Evolutionary conservation across 2,888 invertebrate species (phyloP), one percentile per base, ranked within the genome.

Genomic region (Diplazon laetatorius): DNA sequence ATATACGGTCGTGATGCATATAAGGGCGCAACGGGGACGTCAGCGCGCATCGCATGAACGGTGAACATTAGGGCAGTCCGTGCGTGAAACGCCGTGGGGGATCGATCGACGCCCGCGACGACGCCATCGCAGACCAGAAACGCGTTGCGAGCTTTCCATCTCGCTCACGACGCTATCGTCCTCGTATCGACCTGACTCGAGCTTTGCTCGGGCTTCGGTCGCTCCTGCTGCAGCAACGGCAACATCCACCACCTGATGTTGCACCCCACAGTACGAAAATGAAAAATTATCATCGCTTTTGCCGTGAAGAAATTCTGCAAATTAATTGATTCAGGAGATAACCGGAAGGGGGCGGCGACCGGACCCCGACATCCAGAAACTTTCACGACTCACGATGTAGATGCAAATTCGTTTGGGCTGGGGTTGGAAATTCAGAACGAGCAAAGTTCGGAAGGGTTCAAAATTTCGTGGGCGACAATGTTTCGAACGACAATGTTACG

Each of bases 31-130:
- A n/a, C n/a, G 62, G 73, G 68, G 55, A 80, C 60, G 60, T 65
- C 60, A 50, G 60, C 46, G 76, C 70, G 72, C 78, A 81, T 83
- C 76, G 83, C 83, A 83, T 81, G 83, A 81, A 81, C 80, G 55
- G 60, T 50, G 81, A 81, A 83, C 82, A 82, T 83, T 83, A 83
- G 78, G 81, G 78, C 68, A 73, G 63, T 62, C 78, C 73, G 74
- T 80, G 81, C 80, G 78, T 80, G 80, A 81, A 79, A 78, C 75
- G 52, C 70, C 55, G 76, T 78, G 48, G 75, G 63, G 55, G 76
- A 82, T 82, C 82, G 81, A 82, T 82, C 77, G 76, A 76, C 72
- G 77, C 65, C 46, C 66, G 39, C 52, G 22, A 60, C 75, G 50
- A 52, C 35, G n/a, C 66, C 25, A 18, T 73, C n/a, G 55, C 68